Percentiles rank a stretch among this genome's conserved stretches.
These are phyloP conservation scores for Ecliptopera silaceata DNA, from an alignment of 2,888 invertebrate species.

Conservation along the genomic window DNA sequence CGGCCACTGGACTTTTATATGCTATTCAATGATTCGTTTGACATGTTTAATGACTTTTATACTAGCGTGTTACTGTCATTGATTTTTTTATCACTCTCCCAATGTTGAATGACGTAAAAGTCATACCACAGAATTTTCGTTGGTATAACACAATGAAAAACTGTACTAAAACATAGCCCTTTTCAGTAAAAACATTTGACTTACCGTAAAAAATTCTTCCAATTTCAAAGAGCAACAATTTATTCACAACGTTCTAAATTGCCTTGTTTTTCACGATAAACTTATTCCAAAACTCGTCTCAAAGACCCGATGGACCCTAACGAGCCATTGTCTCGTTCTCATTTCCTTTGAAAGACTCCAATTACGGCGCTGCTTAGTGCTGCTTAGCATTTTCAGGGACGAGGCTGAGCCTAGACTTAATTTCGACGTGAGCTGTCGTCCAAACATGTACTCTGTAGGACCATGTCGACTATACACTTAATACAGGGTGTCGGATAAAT, in stretches of 20 bases:
- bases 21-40: no score
- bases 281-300: slow-evolving; percentile 19
- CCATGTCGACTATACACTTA: background rate
- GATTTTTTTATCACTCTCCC: no score
- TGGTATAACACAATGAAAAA: no score
- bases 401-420: slow-evolving; percentile 40
- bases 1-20: background rate
- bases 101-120: no score
- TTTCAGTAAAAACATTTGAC: no score
- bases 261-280: slow-evolving; percentile 12
- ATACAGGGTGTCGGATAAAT: background rate
- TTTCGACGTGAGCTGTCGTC: slow-evolving; percentile 42
- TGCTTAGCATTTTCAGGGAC: slow-evolving; percentile 45
- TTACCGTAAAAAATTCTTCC: background rate
- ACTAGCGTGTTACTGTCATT: no score
- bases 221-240: slow-evolving; percentile 6
- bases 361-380: slow-evolving; percentile 19
- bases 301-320: slow-evolving; percentile 12
- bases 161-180: no score
- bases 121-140: no score
- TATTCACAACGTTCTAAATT: slow-evolving; percentile 3
- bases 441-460: background rate
- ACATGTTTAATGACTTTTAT: no score
- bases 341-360: slow-evolving; percentile 33
- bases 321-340: slow-evolving; percentile 23